Percentiles rank a stretch among this genome's conserved stretches.
Evolutionary conservation across 2,888 invertebrate genomes (phyloP).

Genomic region (Mythimna lalbum): DNA sequence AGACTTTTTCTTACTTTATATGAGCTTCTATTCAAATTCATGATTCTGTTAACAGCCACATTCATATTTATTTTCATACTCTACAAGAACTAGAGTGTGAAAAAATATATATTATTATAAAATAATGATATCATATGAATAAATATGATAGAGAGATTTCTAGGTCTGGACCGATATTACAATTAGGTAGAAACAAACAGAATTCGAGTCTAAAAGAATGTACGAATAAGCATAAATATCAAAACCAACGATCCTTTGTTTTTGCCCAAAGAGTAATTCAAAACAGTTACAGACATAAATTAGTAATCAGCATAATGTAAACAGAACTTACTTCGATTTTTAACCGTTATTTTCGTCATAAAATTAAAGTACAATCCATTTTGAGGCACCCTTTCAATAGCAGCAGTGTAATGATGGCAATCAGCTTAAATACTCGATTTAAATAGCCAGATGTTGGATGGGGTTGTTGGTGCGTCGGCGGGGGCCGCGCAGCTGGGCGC

Average conservation of each 20-base stretch:
- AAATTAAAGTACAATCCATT: slow-evolving; percentile 75
- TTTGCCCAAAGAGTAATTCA: slow-evolving; percentile 31
- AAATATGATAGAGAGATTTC: no score
- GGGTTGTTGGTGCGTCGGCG: slow-evolving; percentile 62
- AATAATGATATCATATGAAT: no score
- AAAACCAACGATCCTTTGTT: slow-evolving; percentile 23
- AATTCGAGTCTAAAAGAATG: neutral
- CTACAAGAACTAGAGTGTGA: no score
- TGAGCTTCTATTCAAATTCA: no score
- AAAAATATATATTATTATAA: no score
- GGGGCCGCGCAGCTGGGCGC: slow-evolving; percentile 11
- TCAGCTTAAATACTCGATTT: slow-evolving; percentile 82
- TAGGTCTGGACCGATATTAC: no score
- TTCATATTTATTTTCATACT: neutral
- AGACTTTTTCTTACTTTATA: neutral
- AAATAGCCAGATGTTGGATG: slow-evolving; percentile 79
- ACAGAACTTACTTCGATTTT: slow-evolving; percentile 56
- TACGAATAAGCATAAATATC: neutral
- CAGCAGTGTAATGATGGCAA: slow-evolving; percentile 77
- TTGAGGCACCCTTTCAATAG: slow-evolving; percentile 73
- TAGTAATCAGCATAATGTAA: slow-evolving; percentile 54
- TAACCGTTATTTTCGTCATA: slow-evolving; percentile 69
- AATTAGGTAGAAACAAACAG: neutral
- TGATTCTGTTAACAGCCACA: neutral
- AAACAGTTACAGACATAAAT: slow-evolving; percentile 48